Base-by-base conservation (phyloP, 2,797 vertebrate genomes). In the Mastacembelus armatus region DNA sequence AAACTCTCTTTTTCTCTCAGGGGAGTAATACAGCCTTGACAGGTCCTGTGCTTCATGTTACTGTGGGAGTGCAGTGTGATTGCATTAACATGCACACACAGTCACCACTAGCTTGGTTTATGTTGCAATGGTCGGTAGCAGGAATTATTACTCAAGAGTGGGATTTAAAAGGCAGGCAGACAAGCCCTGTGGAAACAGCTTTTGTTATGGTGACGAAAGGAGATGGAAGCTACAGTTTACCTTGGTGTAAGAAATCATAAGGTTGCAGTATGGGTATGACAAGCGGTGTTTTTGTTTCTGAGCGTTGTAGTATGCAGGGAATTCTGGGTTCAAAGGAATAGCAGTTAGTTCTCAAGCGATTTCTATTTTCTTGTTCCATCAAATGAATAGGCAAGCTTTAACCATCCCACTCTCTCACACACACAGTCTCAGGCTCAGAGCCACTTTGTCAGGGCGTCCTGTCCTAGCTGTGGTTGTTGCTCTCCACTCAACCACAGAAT, bases 401-500 rank as follows among this genome's bases (percentile, higher is more conserved):
- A 85, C 78, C 83, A 71, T 73, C 80, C 52, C 81, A 71, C 83
- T 75, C 77, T 78, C 49, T 44, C 50, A 72, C 52, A 54, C 52
- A 68, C 29, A 77, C n/a, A 79, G 50, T 51, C 81, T 65, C 63
- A 71, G 77, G 75, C 66, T 71, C 58, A 73, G 74, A 87, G 79
- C 80, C 85, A 88, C 83, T 83, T 77, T 83, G 84, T 76, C 70
- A 64, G 85, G 81, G 80, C 80, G 76, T 85, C 85, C 78, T 40
- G 36, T 89, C 80, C 86, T 64, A 29, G 52, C 80, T 85, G 90
- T 32, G 90, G 89, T 89, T 71, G 81, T 83, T 80, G 69, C 87
- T 85, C 85, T 85, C 65, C 78, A 52, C 81, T 80, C 81, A 52
- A 83, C 92, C 89, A 69, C 83, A 86, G 88, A 90, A 90, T 91